phyloP scores from a whole-genome alignment of 2,113 vertebrate genomes.

The Onychostoma macrolepis region DNA sequence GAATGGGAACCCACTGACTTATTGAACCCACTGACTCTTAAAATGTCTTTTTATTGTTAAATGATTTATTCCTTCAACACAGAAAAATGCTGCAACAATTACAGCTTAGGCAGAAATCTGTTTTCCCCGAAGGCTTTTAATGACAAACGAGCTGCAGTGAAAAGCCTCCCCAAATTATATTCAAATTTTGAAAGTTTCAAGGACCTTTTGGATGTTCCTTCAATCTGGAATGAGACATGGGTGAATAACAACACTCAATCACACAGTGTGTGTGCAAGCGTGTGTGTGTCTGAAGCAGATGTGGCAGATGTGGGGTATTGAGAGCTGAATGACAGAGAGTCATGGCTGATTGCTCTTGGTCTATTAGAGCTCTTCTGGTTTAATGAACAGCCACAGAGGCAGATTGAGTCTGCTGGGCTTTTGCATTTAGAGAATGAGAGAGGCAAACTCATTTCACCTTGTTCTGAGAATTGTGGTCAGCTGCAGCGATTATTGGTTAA shows the following conservation, averaged over 20 bases:
- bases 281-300: conserved; percentile 37
- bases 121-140: neutral
- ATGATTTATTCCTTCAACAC: neutral
- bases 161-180: neutral
- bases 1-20: neutral
- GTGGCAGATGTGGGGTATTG: conserved; percentile 17
- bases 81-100: neutral
- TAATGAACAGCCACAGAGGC: conserved; percentile 47
- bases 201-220: conserved; percentile 32
- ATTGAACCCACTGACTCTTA: neutral
- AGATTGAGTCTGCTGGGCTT: conserved; percentile 36
- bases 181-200: conserved; percentile 21
- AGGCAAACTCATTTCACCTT: conserved; percentile 16
- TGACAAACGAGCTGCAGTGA: neutral
- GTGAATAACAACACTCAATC: conserved; percentile 8
- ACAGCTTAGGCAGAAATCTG: neutral
- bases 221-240: neutral
- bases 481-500: conserved; percentile 22
- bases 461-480: conserved; percentile 30
- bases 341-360: conserved; percentile 46
- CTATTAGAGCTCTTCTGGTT: conserved; percentile 44
- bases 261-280: conserved; percentile 9
- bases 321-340: conserved; percentile 44
- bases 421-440: conserved; percentile 33
- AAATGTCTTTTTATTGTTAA: neutral